A percentile compares a stretch with the other conserved stretches of the same genome.
Conservation (phyloP, 92 coral and sea anemone species). For the Epizoanthus illoricatus region DNA sequence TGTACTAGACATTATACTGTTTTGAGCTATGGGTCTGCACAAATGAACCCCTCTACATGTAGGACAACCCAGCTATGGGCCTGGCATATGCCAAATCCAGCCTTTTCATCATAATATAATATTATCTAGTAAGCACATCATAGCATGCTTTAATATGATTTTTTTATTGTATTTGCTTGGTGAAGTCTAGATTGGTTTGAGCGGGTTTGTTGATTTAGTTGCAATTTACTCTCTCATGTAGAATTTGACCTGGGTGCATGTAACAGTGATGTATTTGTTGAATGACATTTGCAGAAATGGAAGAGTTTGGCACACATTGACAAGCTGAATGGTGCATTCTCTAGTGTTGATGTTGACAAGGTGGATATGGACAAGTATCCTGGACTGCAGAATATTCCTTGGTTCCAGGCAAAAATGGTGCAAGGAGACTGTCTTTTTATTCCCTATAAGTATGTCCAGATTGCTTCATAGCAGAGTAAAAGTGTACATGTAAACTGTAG, state of each 20-base stretch:
- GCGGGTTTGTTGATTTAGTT: too few species aligned
- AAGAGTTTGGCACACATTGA: conserved; percentile 79
- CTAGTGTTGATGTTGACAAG: conserved; percentile 90
- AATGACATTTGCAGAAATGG: conserved; percentile 41
- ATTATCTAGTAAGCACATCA: too few species aligned
- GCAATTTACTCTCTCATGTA: too few species aligned
- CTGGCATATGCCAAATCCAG: too few species aligned
- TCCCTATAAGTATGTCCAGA: conserved; percentile 67
- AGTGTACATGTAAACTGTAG: too few species aligned
- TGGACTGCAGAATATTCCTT: conserved; percentile 85
- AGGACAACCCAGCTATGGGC: too few species aligned
- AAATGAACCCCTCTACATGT: too few species aligned
- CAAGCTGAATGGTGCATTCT: conserved; percentile 75
- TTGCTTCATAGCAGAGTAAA: neutral
- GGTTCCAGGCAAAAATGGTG: conserved; percentile 78
- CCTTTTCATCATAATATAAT: too few species aligned
- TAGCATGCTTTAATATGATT: neutral
- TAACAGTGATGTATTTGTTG: neutral
- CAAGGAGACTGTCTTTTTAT: conserved; percentile 92
- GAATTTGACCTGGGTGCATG: neutral
- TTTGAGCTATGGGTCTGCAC: too few species aligned
- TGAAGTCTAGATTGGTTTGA: neutral
- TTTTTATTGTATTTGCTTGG: neutral
- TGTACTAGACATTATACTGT: too few species aligned
- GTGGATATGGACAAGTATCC: conserved; percentile 96